Conservation (phyloP, 2,888 invertebrate genomes). For the Cheilosia scutellata region DNA sequence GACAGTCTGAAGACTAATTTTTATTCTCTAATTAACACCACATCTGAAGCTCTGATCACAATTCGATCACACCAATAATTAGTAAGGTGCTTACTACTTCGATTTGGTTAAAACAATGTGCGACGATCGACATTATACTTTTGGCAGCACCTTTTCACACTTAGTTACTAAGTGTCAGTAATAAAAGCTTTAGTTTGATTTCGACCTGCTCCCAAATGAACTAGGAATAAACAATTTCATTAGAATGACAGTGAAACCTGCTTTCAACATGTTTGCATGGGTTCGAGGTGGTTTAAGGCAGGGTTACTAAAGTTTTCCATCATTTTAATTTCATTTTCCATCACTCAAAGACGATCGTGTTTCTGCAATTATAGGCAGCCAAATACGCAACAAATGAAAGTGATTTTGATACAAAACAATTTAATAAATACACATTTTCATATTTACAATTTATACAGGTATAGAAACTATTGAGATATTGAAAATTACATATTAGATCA, state of each 20-base stretch:
- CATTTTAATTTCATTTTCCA: constrained; percentile 8
- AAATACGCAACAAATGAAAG: constrained; percentile 32
- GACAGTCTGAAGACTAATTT: not conserved
- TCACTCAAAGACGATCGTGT: constrained; percentile 2
- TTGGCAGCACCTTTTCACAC: constrained; percentile 57
- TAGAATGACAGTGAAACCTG: constrained; percentile 64
- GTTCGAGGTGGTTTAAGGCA: constrained; percentile 44
- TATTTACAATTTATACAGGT: constrained; percentile 23
- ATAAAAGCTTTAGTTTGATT: constrained; percentile 31
- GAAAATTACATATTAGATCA: constrained; percentile 68
- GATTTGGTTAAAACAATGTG: constrained; percentile 58
- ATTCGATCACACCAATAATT: constrained; percentile 69
- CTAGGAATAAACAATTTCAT: constrained; percentile 54
- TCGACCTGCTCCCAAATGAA: constrained; percentile 49
- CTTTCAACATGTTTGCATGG: constrained; percentile 49
- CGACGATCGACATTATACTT: not conserved
- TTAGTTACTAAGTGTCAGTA: constrained; percentile 40
- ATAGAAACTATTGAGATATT: constrained; percentile 59
- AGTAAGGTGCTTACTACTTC: constrained; percentile 55
- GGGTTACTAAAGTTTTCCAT: constrained; percentile 19
- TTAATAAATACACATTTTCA: constrained; percentile 51
- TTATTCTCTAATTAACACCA: constrained; percentile 32
- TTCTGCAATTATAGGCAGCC: not conserved
- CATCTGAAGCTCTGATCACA: constrained; percentile 47
- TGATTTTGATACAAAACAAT: constrained; percentile 34